Evolutionary conservation across 1,140 invertebrate genomes (phyloP).

Genomic region (Anastrepha obliqua): DNA sequence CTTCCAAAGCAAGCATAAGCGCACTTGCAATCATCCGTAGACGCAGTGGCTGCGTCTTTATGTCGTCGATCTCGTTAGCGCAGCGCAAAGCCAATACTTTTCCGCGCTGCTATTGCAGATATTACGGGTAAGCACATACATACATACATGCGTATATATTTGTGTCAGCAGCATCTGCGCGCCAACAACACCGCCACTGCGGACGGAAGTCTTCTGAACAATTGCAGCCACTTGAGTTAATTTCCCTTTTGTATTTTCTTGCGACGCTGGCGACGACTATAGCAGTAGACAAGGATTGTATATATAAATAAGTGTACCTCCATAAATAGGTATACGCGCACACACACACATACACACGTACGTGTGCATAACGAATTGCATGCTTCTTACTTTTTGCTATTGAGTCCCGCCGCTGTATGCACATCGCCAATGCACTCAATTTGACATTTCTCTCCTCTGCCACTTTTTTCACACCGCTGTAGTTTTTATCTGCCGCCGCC

Average conservation of each 20-base stretch:
- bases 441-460: conserved; percentile 30
- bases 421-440: conserved; percentile 33
- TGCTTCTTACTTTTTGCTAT: neutral
- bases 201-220: conserved; percentile 15
- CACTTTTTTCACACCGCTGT: neutral
- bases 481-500: conserved; percentile 35
- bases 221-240: conserved; percentile 51
- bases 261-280: neutral
- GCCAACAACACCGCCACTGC: no score
- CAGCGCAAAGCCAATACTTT: neutral
- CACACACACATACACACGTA: neutral
- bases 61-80: conserved; percentile 33
- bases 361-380: neutral
- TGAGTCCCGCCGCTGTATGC: neutral
- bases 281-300: neutral
- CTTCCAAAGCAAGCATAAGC: neutral
- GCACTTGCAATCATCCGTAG: conserved; percentile 10
- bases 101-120: neutral
- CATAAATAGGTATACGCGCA: neutral
- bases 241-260: conserved; percentile 43
- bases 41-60: neutral
- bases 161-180: neutral
- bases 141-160: neutral
- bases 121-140: neutral
- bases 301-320: no score